Evolutionary conservation across 2,797 vertebrate species (phyloP).

Genomic region (Iguana delicatissima): DNA sequence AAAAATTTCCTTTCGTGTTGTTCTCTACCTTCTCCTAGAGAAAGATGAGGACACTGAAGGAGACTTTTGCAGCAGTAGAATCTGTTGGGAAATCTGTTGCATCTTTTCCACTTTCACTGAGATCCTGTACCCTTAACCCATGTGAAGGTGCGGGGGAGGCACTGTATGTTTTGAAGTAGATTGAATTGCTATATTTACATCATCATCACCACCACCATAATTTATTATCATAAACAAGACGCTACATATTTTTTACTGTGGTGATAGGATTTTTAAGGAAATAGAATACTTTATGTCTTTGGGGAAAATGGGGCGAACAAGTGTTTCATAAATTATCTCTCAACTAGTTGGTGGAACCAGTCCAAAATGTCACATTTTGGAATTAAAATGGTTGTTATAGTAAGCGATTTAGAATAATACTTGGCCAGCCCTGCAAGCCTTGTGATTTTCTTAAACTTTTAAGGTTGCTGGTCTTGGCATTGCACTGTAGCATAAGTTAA

Average conservation of each 20-base stretch:
- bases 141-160: no score
- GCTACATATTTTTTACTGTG: no score
- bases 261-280: background rate
- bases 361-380: constrained; percentile 13
- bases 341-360: background rate
- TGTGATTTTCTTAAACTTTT: constrained; percentile 39
- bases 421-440: constrained; percentile 49
- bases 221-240: no score
- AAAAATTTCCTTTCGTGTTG: no score
- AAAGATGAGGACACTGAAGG: no score
- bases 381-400: constrained; percentile 37
- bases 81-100: no score
- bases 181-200: background rate
- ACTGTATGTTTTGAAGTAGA: no score
- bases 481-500: constrained; percentile 14
- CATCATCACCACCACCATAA: no score
- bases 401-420: constrained; percentile 60
- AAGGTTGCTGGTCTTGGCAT: constrained; percentile 19
- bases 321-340: background rate
- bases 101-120: no score
- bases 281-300: constrained; percentile 16
- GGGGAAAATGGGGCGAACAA: background rate
- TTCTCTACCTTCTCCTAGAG: no score
- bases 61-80: no score
- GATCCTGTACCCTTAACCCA: no score